Percentiles rank a stretch among this genome's conserved stretches.
phyloP scores from a whole-genome alignment of 2,888 invertebrate species.

The Pyrochroa serraticornis region DNA sequence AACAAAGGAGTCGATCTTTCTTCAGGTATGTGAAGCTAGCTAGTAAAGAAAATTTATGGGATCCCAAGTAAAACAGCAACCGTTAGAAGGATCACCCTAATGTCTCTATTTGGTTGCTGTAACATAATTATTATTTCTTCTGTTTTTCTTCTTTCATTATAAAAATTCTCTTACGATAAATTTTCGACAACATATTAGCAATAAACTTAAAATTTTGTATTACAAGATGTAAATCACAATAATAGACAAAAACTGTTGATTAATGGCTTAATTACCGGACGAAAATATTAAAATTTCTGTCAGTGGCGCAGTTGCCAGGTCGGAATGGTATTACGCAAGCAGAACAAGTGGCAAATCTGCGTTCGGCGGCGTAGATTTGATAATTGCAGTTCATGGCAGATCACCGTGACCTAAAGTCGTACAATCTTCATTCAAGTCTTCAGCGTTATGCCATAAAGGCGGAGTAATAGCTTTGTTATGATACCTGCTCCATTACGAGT shows the following conservation, averaged over 20 bases:
- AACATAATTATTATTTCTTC: slow-evolving; percentile 25
- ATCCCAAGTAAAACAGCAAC: slow-evolving; percentile 47
- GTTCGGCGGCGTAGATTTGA: slow-evolving; percentile 26
- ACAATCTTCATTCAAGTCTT: slow-evolving; percentile 50
- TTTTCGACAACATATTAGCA: slow-evolving; percentile 4
- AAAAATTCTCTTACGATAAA: slow-evolving; percentile 5
- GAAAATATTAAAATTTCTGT: slow-evolving; percentile 18
- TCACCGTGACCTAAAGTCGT: slow-evolving; percentile 44
- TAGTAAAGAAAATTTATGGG: slow-evolving; percentile 50
- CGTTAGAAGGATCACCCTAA: slow-evolving; percentile 45
- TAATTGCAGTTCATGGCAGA: slow-evolving; percentile 26
- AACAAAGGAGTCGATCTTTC: slow-evolving; percentile 28
- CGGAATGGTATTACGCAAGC: not conserved
- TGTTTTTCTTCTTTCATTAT: not conserved
- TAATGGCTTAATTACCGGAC: slow-evolving; percentile 30
- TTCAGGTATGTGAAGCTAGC: slow-evolving; percentile 19
- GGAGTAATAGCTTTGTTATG: slow-evolving; percentile 55
- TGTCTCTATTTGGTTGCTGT: slow-evolving; percentile 39
- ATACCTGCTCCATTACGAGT: slow-evolving; percentile 50
- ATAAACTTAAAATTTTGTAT: slow-evolving; percentile 15
- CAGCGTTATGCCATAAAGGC: slow-evolving; percentile 53
- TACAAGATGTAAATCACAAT: slow-evolving; percentile 20
- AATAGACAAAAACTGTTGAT: slow-evolving; percentile 26
- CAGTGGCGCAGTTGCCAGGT: slow-evolving; percentile 19
- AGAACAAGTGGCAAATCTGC: not conserved